Evolutionary conservation across 2,797 vertebrate genomes (phyloP), one percentile per base, ranked within the genome.

Genomic region (Nasua narica): DNA sequence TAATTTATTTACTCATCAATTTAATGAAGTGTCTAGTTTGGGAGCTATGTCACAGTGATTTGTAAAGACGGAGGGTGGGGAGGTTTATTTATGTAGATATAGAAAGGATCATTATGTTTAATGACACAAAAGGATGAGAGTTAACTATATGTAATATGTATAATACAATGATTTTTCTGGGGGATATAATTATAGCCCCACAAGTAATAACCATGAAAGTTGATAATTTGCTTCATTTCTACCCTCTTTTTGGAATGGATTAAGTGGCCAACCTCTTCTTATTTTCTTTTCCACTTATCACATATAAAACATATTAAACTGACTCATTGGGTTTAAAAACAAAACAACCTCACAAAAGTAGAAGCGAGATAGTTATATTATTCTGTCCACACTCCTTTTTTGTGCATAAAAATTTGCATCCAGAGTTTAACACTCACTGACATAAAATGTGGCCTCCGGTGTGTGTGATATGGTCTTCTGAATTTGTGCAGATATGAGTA

Each of bases 1-100:
- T 60, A 92, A 96, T 96, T 95, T 94, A 91, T 96, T 97, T 98
- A 95, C 82, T 67, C 69, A 96, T 95, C 67, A 94, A 2, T 96
- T 98, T 98, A 96, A 97, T 93, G 19, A 13, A 50, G 29, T 58
- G 13, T 97, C 88, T 97, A 58, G n/a, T 90, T 86, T 91, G 40
- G 29, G 60, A 78, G 12, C 29, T 90, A 50, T 72, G 82, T 96
- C 88, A 96, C 11, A 88, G 19, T 95, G 96, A 97, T 97, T 98
- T 72, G 93, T 90, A 95, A 97, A 96, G 58, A 87, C 79, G 97
- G 46, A 29, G 56, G 32, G 25, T 83, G 6, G n/a, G 16, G 8
- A 95, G 86, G 7, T 50, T 58, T 43, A 91, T 97, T 98, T 98
- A 92, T 81, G 74, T 67, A 97, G 90, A 78, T 40, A 0, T 40